Base-by-base conservation (phyloP, 2,113 vertebrate genomes). In the Aspiorhynchus laticeps region DNA sequence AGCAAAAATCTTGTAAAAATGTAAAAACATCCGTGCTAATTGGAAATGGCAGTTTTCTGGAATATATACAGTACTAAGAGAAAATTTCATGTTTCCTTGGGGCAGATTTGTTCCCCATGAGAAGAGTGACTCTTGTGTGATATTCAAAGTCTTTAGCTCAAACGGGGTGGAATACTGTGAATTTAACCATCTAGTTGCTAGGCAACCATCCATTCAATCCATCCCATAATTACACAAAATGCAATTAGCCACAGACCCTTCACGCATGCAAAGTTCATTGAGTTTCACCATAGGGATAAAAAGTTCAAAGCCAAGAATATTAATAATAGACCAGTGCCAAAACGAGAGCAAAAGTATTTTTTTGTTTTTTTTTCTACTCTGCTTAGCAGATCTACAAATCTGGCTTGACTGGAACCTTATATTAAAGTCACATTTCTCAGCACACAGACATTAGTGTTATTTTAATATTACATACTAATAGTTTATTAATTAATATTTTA, bases 221-320 rank as follows among this genome's bases (percentile, higher is more conserved):
- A 71, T 38, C 63, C 65, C 63, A 69, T 83, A 83, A 83, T 73
- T 83, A 33, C 46, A 53, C 63, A 83, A 83, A 83, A 83, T 53
- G 81, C 81, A 71, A 73, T 73, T 83, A 71, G 81, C 81, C 65
- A 33, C 81, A 83, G 65, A 53, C 65, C 28, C 67, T 83, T 83
- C 65, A 83, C 21, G 10, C 65, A 73, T 73, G 38, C 61, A 82
- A 31, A 67, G 79, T 67, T 82, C n/a, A 61, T 36, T 82, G 59
- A 82, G 80, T 82, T 82, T 33, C 61, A 67, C 80, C 41, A 82
- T 63, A 82, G 80, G 80, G 63, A 67, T 48, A 82, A 43, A 71
- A 41, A 26, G 33, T 80, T 48, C 41, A 19, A 43, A 26, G 61
- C 7, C 7, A 63, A 80, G 53, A 67, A 80, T n/a, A 80, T 36